A percentile compares a stretch with the other conserved stretches of the same genome.
phyloP scores from a whole-genome alignment of 2,797 vertebrate species.

The Echeneis naucrates region DNA sequence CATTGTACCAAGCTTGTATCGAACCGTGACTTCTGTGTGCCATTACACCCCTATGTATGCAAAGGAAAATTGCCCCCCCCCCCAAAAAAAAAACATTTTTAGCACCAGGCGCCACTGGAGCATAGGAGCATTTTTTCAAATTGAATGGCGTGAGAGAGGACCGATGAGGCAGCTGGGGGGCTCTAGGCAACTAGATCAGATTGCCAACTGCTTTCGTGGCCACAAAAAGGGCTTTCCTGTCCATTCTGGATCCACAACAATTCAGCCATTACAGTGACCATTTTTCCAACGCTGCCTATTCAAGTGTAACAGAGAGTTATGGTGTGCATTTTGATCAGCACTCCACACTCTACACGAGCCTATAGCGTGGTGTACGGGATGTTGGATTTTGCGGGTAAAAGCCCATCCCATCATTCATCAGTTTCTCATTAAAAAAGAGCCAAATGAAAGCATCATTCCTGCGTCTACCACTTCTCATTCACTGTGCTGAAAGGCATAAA shows the following conservation, averaged over 20 bases:
- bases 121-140: too few relatives aligned
- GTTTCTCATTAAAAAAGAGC: background rate
- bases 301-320: background rate
- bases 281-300: background rate
- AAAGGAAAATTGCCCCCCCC: too few relatives aligned
- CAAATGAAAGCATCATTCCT: background rate
- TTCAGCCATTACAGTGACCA: background rate
- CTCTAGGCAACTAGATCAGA: too few relatives aligned
- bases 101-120: too few relatives aligned
- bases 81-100: too few relatives aligned
- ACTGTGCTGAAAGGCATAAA: too few relatives aligned
- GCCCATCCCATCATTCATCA: background rate
- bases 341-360: background rate
- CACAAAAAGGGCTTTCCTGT: background rate
- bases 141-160: too few relatives aligned
- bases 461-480: background rate
- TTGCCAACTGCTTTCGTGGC: background rate
- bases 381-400: background rate
- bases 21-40: too few relatives aligned
- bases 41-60: too few relatives aligned
- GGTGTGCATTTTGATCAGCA: background rate
- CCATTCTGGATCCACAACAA: background rate
- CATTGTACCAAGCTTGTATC: too few relatives aligned
- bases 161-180: too few relatives aligned
- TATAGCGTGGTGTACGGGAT: background rate